These are phyloP conservation scores for Cheirogaleus major DNA, from an alignment of 2,797 vertebrate genomes.

Conservation along the genomic window DNA sequence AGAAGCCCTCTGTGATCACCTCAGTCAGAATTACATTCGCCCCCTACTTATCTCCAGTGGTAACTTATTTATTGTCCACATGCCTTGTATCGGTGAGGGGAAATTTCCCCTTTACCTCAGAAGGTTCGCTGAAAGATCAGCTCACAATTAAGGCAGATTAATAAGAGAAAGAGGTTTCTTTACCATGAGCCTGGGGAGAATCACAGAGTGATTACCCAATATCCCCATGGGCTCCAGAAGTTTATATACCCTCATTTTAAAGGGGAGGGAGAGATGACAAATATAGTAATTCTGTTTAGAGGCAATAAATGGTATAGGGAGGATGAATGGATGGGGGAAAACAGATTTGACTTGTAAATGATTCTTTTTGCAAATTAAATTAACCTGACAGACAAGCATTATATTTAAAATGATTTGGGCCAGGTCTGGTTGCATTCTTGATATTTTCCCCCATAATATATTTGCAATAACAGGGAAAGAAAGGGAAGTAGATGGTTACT, in stretches of 20 bases:
- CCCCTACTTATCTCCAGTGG: neutral
- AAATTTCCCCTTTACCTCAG: neutral
- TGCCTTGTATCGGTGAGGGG: neutral
- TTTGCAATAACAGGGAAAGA: neutral
- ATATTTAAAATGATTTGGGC: neutral
- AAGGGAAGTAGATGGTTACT: neutral
- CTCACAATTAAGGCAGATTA: neutral
- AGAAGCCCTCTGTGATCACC: neutral
- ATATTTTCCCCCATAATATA: neutral
- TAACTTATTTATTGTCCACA: neutral
- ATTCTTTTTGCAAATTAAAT: neutral
- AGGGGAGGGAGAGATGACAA: neutral
- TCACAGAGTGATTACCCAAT: neutral
- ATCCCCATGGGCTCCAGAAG: neutral
- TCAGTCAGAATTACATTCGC: neutral
- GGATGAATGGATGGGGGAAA: neutral
- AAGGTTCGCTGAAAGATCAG: neutral
- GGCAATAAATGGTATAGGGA: neutral
- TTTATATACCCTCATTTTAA: neutral
- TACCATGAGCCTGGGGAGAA: neutral
- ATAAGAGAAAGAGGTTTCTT: neutral
- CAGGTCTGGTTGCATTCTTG: neutral
- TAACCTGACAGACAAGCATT: neutral
- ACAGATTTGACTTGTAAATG: neutral
- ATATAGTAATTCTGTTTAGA: neutral